Percentiles rank a stretch among this genome's conserved stretches.
Conservation (phyloP, 2,113 vertebrate genomes). For the Hipposideros armiger region DNA sequence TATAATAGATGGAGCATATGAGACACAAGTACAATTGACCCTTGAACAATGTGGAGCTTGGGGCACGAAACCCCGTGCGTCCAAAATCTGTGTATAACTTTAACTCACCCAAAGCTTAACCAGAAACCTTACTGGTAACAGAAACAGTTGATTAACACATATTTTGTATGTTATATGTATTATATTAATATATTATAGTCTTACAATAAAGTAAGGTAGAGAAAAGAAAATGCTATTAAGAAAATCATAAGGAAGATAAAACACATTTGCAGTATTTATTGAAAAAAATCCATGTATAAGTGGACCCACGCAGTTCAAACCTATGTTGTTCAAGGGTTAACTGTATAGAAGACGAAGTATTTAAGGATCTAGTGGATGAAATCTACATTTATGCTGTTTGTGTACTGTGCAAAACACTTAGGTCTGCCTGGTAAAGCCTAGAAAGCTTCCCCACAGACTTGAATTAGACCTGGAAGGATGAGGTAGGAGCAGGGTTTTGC, state of each 20-base stretch:
- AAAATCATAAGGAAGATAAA: background rate
- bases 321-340: background rate
- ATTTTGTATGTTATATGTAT: background rate
- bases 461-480: background rate
- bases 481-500: background rate
- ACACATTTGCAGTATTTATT: background rate
- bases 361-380: background rate
- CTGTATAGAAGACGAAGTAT: background rate
- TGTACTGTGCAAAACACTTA: background rate
- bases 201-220: background rate
- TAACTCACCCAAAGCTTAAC: background rate
- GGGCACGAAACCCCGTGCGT: background rate
- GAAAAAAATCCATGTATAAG: background rate
- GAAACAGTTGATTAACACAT: background rate
- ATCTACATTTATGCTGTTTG: background rate
- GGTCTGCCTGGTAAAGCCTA: background rate
- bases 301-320: background rate
- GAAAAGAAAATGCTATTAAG: background rate
- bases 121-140: background rate
- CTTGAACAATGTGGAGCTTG: background rate
- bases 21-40: background rate
- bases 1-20: background rate
- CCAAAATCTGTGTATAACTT: background rate
- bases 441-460: background rate
- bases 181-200: too few species aligned